Evolutionary conservation across 2,888 invertebrate genomes (phyloP).

Genomic region (Alsophila aescularia): DNA sequence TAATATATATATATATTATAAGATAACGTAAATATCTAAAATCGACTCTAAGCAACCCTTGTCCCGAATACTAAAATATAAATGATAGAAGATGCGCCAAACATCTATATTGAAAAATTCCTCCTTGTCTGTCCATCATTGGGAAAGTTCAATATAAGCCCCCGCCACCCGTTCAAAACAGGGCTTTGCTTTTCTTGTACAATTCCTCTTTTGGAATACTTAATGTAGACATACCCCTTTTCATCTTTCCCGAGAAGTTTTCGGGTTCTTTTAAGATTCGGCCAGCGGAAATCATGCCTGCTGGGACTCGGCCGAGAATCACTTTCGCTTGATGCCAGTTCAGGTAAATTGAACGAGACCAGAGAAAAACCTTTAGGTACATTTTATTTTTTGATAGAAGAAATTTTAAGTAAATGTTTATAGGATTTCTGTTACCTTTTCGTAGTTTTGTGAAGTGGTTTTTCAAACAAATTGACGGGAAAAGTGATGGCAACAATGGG

Average conservation of each 20-base stretch:
- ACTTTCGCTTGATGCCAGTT: constrained; percentile 47
- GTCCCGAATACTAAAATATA: constrained; percentile 65
- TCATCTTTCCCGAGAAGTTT: constrained; percentile 71
- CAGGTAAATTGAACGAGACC: constrained; percentile 50
- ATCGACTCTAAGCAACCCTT: constrained; percentile 41
- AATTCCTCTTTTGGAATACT: constrained; percentile 78
- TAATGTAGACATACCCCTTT: constrained; percentile 78
- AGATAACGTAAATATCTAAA: neutral
- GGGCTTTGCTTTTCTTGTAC: constrained; percentile 81
- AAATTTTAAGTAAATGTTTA: constrained; percentile 34
- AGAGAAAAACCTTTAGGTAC: constrained; percentile 34
- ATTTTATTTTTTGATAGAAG: constrained; percentile 30
- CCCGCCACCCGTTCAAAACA: constrained; percentile 69
- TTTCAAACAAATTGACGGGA: constrained; percentile 6
- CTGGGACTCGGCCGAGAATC: constrained; percentile 53
- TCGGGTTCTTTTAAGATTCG: constrained; percentile 69
- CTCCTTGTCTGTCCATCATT: constrained; percentile 68
- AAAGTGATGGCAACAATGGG: neutral
- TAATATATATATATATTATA: no score
- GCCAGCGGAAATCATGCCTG: constrained; percentile 67
- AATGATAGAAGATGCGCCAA: constrained; percentile 72
- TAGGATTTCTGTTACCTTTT: constrained; percentile 18
- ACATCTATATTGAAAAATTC: constrained; percentile 79
- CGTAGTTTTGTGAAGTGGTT: constrained; percentile 9
- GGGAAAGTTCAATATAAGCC: constrained; percentile 74